Evolutionary conservation across 2,113 vertebrate genomes (phyloP).

Genomic region (Nematolebias whitei): DNA sequence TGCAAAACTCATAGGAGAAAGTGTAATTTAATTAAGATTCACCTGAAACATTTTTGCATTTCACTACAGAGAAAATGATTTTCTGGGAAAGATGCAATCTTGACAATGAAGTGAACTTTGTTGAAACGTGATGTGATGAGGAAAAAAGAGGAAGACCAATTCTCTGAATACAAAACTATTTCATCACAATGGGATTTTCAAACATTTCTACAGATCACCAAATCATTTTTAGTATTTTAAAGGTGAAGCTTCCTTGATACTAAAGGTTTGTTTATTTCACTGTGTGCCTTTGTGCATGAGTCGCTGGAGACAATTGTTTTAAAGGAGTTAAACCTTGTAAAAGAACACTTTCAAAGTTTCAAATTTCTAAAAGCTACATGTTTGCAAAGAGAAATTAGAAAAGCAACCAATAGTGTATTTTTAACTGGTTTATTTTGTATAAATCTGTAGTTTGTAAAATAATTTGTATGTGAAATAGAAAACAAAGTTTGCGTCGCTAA

Average conservation of each 20-base stretch:
- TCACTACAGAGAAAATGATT: slow-evolving; percentile 24
- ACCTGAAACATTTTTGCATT: slow-evolving; percentile 16
- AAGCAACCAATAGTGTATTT: no score
- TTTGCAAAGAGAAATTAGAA: no score
- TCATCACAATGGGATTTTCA: neutral
- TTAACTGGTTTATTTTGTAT: no score
- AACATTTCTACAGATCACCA: slow-evolving; percentile 15
- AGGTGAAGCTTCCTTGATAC: neutral
- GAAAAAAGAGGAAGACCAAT: slow-evolving; percentile 5
- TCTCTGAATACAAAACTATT: neutral
- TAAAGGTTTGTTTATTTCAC: slow-evolving; percentile 5
- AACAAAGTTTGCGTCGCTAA: no score
- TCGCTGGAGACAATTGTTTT: slow-evolving; percentile 5
- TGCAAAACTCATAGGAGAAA: slow-evolving; percentile 10
- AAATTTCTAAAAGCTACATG: no score
- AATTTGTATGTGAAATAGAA: no score
- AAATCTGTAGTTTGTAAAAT: no score
- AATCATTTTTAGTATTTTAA: neutral
- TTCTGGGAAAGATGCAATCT: slow-evolving; percentile 34
- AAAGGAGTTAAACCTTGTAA: neutral
- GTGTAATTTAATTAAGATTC: slow-evolving; percentile 11
- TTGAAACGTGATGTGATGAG: neutral
- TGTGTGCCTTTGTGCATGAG: neutral
- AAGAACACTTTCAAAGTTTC: slow-evolving; percentile 4
- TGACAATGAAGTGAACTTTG: slow-evolving; percentile 16